phyloP scores from a whole-genome alignment of 2,888 invertebrate species.

The Brachylomia viminalis region DNA sequence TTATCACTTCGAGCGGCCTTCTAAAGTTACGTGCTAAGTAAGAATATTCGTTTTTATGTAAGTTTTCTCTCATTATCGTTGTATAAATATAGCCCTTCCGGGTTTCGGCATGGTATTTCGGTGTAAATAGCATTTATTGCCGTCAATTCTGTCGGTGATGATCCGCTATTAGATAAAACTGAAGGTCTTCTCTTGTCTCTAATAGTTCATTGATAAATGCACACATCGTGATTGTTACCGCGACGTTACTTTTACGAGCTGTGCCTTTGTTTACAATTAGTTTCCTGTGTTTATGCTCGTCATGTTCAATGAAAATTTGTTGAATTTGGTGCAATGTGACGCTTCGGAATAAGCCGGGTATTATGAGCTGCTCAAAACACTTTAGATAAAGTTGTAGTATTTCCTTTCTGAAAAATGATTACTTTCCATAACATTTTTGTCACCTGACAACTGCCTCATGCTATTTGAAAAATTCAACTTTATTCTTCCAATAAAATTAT shows the following conservation, averaged over 20 bases:
- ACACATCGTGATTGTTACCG: conserved; percentile 69
- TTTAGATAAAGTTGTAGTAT: conserved; percentile 2
- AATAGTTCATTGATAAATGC: conserved; percentile 71
- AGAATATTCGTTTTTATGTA: conserved; percentile 73
- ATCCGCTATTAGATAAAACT: conserved; percentile 68
- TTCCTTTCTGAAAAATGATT: conserved; percentile 9
- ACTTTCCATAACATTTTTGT: conserved; percentile 9
- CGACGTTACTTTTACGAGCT: conserved; percentile 78
- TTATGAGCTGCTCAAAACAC: conserved; percentile 37
- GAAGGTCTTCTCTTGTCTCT: conserved; percentile 68
- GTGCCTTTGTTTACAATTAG: conserved; percentile 87
- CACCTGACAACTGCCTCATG: neutral
- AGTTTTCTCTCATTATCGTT: conserved; percentile 82
- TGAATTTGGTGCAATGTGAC: conserved; percentile 66
- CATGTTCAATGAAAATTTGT: conserved; percentile 80
- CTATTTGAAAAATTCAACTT: neutral
- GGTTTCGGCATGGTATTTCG: conserved; percentile 81
- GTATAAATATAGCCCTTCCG: conserved; percentile 82
- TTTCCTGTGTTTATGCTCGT: conserved; percentile 85
- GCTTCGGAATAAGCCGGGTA: conserved; percentile 48
- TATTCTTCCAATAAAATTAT: neutral
- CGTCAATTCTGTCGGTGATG: conserved; percentile 72
- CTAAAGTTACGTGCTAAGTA: conserved; percentile 77
- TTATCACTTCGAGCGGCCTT: conserved; percentile 71
- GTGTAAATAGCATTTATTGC: conserved; percentile 78